These are phyloP conservation scores for Cephus pygmeus DNA, from an alignment of 2,888 invertebrate species.

Conservation along the genomic window DNA sequence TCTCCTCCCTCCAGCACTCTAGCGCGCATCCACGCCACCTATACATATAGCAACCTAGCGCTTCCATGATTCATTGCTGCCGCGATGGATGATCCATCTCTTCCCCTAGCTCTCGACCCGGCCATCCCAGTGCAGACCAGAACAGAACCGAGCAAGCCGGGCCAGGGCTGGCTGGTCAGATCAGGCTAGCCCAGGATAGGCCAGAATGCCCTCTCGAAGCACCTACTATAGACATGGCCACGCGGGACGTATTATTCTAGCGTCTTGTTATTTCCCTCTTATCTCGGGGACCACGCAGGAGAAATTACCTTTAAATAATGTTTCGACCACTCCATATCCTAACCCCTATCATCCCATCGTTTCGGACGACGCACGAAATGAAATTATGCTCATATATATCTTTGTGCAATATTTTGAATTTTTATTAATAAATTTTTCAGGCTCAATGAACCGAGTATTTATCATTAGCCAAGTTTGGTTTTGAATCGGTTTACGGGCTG, in stretches of 20 bases:
- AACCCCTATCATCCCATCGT: neutral
- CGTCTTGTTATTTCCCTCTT: slow-evolving; percentile 44
- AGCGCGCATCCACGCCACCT: slow-evolving; percentile 50
- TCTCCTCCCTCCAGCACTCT: slow-evolving; percentile 71
- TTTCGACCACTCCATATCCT: neutral
- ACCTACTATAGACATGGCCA: slow-evolving; percentile 8
- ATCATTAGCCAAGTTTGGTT: neutral
- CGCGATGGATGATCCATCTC: slow-evolving; percentile 66
- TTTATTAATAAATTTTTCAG: neutral
- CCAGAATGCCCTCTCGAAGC: slow-evolving; percentile 16
- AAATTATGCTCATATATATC: neutral
- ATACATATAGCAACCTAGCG: slow-evolving; percentile 46
- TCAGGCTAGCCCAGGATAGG: neutral
- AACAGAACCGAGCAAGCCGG: slow-evolving; percentile 31
- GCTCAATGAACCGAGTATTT: neutral
- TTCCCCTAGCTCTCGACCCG: slow-evolving; percentile 46
- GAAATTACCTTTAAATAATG: slow-evolving; percentile 23
- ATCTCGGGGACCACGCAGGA: slow-evolving; percentile 24
- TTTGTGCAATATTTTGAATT: neutral
- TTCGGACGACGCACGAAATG: neutral
- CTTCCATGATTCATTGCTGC: slow-evolving; percentile 64
- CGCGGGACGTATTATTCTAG: slow-evolving; percentile 44
- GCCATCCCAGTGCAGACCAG: neutral
- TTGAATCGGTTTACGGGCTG: neutral
- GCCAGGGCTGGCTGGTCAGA: slow-evolving; percentile 22